Conservation (phyloP, 1,140 invertebrate genomes). For the Lepidurus arcticus region DNA sequence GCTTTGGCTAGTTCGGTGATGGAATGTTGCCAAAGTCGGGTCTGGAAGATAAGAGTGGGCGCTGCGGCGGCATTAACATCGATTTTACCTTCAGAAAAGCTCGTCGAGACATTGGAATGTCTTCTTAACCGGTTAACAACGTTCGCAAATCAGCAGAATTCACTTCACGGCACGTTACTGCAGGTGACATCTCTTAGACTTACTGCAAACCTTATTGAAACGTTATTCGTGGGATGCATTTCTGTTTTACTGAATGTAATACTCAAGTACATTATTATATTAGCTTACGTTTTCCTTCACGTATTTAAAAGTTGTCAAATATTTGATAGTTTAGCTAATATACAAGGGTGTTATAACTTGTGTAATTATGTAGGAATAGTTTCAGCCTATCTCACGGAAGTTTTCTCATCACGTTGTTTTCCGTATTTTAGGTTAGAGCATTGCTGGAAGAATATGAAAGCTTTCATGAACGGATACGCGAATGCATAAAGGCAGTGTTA, state of each 20-base stretch:
- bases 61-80: slow-evolving; percentile 60
- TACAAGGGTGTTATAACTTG: not conserved
- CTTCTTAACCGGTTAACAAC: not conserved
- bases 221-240: too few relatives aligned
- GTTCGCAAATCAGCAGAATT: not conserved
- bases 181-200: slow-evolving; percentile 10
- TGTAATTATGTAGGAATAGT: not conserved
- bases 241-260: not conserved
- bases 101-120: slow-evolving; percentile 23
- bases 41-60: slow-evolving; percentile 59
- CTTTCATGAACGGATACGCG: not conserved
- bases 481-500: not conserved
- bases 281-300: not conserved
- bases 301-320: not conserved
- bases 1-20: slow-evolving; percentile 42
- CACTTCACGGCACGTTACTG: slow-evolving; percentile 29
- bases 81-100: slow-evolving; percentile 50
- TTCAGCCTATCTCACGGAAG: not conserved
- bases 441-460: slow-evolving; percentile 2
- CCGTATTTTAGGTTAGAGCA: not conserved
- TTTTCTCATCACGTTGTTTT: slow-evolving; percentile 13
- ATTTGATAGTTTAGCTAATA: not conserved
- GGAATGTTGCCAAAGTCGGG: slow-evolving; percentile 52
- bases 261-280: slow-evolving; percentile 2
- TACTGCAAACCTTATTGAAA: not conserved